A percentile compares a stretch with the other conserved stretches of the same genome.
These are phyloP conservation scores for Zingel zingel DNA, from an alignment of 2,113 vertebrate species.

Conservation along the genomic window DNA sequence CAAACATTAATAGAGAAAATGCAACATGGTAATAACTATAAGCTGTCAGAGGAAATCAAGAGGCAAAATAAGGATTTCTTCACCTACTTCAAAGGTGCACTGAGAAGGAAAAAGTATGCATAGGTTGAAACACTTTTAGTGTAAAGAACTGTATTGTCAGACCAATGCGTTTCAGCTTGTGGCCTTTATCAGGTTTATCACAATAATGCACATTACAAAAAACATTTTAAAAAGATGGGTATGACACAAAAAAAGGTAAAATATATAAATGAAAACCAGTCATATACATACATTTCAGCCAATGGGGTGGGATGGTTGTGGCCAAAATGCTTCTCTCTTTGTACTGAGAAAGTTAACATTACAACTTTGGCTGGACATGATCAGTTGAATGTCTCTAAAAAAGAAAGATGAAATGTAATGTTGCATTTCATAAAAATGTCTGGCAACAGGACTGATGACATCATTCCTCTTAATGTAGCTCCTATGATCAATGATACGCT, in stretches of 20 bases:
- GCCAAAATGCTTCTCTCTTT: background rate
- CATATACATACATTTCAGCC: background rate
- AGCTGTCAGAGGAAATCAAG: conserved; percentile 31
- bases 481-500: background rate
- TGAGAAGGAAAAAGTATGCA: background rate
- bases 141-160: background rate
- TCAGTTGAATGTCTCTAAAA: too few relatives aligned
- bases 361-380: too few relatives aligned
- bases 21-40: conserved; percentile 16
- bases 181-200: background rate
- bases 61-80: background rate
- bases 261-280: background rate
- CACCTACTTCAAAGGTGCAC: background rate
- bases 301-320: background rate
- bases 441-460: background rate
- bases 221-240: background rate
- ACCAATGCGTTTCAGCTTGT: background rate
- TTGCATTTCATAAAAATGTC: background rate
- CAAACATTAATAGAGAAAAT: conserved; percentile 38
- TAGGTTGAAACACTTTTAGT: background rate
- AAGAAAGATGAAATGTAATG: background rate
- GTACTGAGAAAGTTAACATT: too few relatives aligned
- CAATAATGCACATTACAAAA: background rate
- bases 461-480: background rate
- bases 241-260: background rate